These are phyloP conservation scores for Sitobion miscanthi DNA, from an alignment of 1,140 invertebrate genomes.

Conservation along the genomic window DNA sequence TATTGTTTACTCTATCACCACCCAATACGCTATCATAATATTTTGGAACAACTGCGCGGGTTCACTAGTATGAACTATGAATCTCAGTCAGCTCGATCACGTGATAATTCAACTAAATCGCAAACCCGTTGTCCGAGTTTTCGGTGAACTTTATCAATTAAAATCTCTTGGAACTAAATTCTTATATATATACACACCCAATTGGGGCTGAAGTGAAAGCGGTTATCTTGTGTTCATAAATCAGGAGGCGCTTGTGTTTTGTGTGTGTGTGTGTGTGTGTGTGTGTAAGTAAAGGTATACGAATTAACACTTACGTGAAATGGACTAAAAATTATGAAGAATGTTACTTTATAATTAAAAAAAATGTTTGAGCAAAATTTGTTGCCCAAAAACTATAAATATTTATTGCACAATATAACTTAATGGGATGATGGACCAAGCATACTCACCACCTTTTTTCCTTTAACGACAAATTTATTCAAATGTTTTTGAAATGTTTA, in stretches of 20 bases:
- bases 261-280: neutral
- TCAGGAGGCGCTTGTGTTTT: neutral
- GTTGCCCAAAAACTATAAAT: neutral
- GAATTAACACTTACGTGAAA: neutral
- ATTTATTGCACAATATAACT: neutral
- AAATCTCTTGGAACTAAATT: neutral
- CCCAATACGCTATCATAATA: neutral
- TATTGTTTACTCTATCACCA: neutral
- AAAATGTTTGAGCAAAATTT: neutral
- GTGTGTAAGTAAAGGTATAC: neutral
- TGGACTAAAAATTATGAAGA: neutral
- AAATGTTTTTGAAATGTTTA: no score
- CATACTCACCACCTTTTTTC: neutral
- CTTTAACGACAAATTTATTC: neutral
- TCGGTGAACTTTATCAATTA: slow-evolving; percentile 1
- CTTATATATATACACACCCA: neutral
- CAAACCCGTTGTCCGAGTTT: neutral
- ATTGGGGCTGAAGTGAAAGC: neutral
- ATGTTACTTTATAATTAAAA: neutral
- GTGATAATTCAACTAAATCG: neutral
- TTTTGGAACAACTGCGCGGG: neutral
- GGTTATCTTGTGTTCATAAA: neutral
- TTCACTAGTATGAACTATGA: neutral
- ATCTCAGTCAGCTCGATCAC: neutral
- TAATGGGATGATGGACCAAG: neutral